Conservation (phyloP, 30 jellyfish, hydroid and myxozoan species). For the Chironex yamaguchii region DNA sequence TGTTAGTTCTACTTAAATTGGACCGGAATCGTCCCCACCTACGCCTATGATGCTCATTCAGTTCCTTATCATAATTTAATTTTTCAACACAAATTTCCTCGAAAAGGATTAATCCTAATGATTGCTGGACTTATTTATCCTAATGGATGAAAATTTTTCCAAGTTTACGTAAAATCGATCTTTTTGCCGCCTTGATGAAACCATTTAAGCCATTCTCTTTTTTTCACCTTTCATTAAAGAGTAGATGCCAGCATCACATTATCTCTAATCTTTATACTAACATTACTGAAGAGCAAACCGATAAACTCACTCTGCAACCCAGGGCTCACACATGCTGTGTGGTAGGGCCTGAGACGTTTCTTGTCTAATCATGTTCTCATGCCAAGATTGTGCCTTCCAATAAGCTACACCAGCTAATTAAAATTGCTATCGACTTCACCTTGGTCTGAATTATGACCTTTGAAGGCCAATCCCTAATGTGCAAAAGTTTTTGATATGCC, state of each 20-base stretch:
- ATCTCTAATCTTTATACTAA: neutral
- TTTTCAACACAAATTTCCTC: too few species aligned
- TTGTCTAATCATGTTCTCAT: neutral
- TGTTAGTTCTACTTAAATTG: too few species aligned
- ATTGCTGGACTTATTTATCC: too few species aligned
- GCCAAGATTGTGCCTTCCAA: neutral
- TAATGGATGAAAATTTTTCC: too few species aligned
- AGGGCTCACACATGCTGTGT: neutral
- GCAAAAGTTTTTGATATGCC: too few species aligned
- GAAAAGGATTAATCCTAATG: too few species aligned
- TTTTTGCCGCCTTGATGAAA: too few species aligned
- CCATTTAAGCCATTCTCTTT: too few species aligned
- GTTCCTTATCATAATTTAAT: too few species aligned
- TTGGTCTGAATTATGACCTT: neutral
- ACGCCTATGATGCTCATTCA: too few species aligned
- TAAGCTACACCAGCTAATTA: neutral
- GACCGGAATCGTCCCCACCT: too few species aligned
- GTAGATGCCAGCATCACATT: neutral
- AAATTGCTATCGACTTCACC: conserved; percentile 5
- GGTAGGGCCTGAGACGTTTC: neutral
- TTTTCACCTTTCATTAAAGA: neutral
- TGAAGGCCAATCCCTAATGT: conserved; percentile 1
- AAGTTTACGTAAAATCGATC: too few species aligned
- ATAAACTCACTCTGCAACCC: neutral
- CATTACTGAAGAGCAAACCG: neutral